Conservation (phyloP, 1,140 invertebrate genomes). For the Anastatus disparis region DNA sequence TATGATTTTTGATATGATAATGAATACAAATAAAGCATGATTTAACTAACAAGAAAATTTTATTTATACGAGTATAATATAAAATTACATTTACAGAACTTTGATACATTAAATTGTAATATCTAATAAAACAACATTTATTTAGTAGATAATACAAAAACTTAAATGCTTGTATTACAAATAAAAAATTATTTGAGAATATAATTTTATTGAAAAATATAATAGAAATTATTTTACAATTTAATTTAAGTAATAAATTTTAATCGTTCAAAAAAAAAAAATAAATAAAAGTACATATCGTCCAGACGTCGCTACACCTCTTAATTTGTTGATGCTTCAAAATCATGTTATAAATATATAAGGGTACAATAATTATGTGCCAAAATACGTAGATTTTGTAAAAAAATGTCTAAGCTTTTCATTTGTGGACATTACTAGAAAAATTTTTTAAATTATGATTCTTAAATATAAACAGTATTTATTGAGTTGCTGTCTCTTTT, state of each 20-base stretch:
- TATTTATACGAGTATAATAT: slow-evolving; percentile 12
- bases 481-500: neutral
- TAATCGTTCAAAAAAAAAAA: neutral
- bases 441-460: neutral
- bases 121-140: slow-evolving; percentile 13
- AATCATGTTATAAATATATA: too few species aligned
- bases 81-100: slow-evolving; percentile 24
- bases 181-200: neutral
- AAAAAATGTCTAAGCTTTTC: too few species aligned
- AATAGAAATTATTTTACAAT: neutral
- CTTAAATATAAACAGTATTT: neutral
- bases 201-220: neutral
- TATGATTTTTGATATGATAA: neutral
- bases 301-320: too few species aligned
- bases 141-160: slow-evolving; percentile 17
- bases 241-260: neutral
- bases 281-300: too few species aligned
- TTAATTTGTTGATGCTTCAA: too few species aligned
- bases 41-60: slow-evolving; percentile 13
- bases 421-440: too few species aligned
- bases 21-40: neutral
- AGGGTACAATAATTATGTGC: too few species aligned
- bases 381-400: too few species aligned
- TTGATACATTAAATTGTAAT: slow-evolving; percentile 18
- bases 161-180: neutral